A percentile compares a stretch with the other conserved stretches of the same genome.
These are phyloP conservation scores for Paraescarpia echinospica DNA, from an alignment of 1,140 invertebrate genomes.

Conservation along the genomic window DNA sequence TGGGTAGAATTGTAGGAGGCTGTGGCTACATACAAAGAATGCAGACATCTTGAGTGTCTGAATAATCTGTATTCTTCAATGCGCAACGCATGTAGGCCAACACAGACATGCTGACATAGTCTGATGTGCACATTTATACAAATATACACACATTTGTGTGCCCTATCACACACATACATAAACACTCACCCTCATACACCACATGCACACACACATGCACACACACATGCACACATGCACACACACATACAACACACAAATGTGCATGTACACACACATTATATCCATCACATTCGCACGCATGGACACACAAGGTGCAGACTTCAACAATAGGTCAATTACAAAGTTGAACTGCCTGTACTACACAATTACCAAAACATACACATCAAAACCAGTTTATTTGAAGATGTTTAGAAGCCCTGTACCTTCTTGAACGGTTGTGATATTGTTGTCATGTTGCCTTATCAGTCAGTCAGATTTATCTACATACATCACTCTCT, in stretches of 20 bases:
- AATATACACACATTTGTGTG: not conserved
- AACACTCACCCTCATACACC: too few species aligned
- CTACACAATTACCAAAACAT: not conserved
- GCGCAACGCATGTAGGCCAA: too few species aligned
- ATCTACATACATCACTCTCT: too few species aligned
- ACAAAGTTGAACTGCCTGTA: not conserved
- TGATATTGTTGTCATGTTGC: too few species aligned
- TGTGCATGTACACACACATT: too few species aligned
- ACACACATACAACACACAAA: too few species aligned
- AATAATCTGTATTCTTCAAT: not conserved
- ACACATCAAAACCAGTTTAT: not conserved
- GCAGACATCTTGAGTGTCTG: too few species aligned
- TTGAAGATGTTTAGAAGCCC: not conserved
- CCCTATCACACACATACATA: not conserved
- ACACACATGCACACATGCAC: not conserved
- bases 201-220: not conserved
- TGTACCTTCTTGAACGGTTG: not conserved
- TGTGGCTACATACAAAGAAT: too few species aligned
- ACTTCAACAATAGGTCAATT: not conserved
- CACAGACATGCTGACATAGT: too few species aligned
- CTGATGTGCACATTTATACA: not conserved
- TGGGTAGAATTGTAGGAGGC: too few species aligned
- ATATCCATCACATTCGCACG: too few species aligned
- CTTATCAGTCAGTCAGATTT: too few species aligned
- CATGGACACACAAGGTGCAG: not conserved